Evolutionary conservation across 1,140 invertebrate genomes (phyloP).

Genomic region (Drosophila saltans): DNA sequence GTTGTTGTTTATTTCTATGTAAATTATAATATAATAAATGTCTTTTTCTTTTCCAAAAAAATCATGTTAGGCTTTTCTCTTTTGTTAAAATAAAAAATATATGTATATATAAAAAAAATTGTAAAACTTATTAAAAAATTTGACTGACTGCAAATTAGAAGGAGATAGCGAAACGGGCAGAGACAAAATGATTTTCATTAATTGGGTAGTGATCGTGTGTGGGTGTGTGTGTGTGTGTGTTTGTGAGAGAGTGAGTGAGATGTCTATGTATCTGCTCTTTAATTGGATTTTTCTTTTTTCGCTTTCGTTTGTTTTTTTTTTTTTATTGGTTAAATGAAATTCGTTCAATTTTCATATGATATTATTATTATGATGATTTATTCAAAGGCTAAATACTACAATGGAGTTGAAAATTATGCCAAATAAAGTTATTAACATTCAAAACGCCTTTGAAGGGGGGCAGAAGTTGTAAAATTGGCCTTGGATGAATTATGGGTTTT

Average conservation of each 20-base stretch:
- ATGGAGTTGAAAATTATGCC: not conserved
- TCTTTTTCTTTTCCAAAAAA: slow-evolving; percentile 67
- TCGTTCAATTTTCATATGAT: not conserved
- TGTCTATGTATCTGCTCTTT: not conserved
- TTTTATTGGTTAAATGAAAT: slow-evolving; percentile 17
- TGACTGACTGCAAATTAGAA: slow-evolving; percentile 8
- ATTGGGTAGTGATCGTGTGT: slow-evolving; percentile 11
- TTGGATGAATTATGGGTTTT: not conserved
- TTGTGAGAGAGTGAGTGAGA: slow-evolving; percentile 5
- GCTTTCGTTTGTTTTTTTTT: not conserved
- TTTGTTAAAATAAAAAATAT: slow-evolving; percentile 2
- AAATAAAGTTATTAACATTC: not conserved
- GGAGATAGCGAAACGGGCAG: slow-evolving; percentile 3
- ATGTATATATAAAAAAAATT: slow-evolving; percentile 9
- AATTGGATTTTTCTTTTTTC: not conserved
- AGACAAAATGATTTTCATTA: not conserved
- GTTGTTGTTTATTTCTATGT: slow-evolving; percentile 36
- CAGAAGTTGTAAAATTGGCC: not conserved
- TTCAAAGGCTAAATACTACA: slow-evolving; percentile 15
- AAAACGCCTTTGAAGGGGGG: not conserved
- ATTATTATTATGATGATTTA: slow-evolving; percentile 11
- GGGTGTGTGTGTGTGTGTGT: slow-evolving; percentile 12
- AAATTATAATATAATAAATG: slow-evolving; percentile 67
- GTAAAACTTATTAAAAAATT: slow-evolving; percentile 2
- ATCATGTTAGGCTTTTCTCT: slow-evolving; percentile 24